Conservation (phyloP, 2,113 vertebrate genomes). For the Sinocyclocheilus rhinocerous region DNA sequence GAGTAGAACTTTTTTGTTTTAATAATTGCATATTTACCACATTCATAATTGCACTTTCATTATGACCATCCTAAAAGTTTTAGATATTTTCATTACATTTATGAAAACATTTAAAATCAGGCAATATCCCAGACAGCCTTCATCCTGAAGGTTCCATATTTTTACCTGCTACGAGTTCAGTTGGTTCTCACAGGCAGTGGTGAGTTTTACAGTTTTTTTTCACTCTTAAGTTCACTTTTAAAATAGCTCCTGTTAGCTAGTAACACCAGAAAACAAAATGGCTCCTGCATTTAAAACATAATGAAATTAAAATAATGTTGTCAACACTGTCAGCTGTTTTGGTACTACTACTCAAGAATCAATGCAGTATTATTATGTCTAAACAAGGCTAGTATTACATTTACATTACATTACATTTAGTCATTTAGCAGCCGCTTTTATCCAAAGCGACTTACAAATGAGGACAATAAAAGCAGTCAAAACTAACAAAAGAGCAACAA, state of each 20-base stretch:
- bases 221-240: too few relatives aligned
- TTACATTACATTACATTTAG: too few relatives aligned
- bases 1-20: background rate
- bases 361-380: conserved; percentile 9
- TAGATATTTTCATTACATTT: background rate
- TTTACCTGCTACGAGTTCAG: too few relatives aligned
- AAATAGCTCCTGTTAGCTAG: too few relatives aligned
- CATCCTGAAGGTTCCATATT: too few relatives aligned
- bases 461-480: too few relatives aligned
- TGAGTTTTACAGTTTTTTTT: too few relatives aligned
- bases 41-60: background rate
- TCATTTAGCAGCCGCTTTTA: too few relatives aligned
- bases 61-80: background rate
- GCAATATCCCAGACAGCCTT: background rate
- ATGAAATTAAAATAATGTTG: background rate
- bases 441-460: too few relatives aligned
- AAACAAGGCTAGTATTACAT: background rate
- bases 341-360: background rate
- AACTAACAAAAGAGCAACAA: too few relatives aligned
- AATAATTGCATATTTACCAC: background rate
- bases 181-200: too few relatives aligned
- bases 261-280: background rate
- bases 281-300: background rate
- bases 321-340: background rate
- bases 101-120: background rate